Base-by-base conservation (phyloP, 2,113 vertebrate genomes). In the Tetraodon nigroviridis region DNA sequence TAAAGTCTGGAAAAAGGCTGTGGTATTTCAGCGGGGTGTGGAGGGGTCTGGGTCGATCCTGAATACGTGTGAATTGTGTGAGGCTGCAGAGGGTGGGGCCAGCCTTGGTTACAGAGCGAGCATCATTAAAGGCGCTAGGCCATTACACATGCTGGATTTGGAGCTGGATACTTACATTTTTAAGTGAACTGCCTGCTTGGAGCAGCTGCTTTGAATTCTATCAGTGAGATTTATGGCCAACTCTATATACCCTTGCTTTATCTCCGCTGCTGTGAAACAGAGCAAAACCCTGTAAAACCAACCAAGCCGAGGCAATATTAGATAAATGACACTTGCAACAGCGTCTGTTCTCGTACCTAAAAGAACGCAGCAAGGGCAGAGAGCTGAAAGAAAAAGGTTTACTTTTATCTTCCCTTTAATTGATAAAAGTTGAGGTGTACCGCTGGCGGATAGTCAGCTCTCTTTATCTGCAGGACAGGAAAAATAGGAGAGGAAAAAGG, bases 161-260 rank as follows among this genome's bases (percentile, higher is more conserved):
- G 44, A 49, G 69, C 37, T 75, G 37, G 54, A 61, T 69, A 74
- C 55, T 44, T 7, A 29, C 53, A 56, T 70, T 27, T 27, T 72
- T 29, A 75, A 61, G 52, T 56, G 57, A 73, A 48, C 48, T 1
- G 45, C 65, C 44, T 51, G 32, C 52, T 2, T 40, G 71, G 51
- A 50, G 5, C 7, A 7, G 47, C 69, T 64, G 59, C 64, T 65
- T 42, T 2, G 73, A 73, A 76, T 81, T 69, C 48, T 76, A 69
- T 74, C 67, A 68, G 53, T 1, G 49, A 80, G 69, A 79, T 80
- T 80, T 69, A 82, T 57, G 64, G 58, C 21, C 27, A 17, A 40
- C 58, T 64, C 55, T 62, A 5, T 21, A 55, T 53, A 59, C 21
- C 0, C 49, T 32, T 27, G 46, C 60, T 85, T 82, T 71, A 76